These are phyloP conservation scores for Mycetomoellerius zeteki DNA, from an alignment of 1,140 invertebrate species.

Conservation along the genomic window DNA sequence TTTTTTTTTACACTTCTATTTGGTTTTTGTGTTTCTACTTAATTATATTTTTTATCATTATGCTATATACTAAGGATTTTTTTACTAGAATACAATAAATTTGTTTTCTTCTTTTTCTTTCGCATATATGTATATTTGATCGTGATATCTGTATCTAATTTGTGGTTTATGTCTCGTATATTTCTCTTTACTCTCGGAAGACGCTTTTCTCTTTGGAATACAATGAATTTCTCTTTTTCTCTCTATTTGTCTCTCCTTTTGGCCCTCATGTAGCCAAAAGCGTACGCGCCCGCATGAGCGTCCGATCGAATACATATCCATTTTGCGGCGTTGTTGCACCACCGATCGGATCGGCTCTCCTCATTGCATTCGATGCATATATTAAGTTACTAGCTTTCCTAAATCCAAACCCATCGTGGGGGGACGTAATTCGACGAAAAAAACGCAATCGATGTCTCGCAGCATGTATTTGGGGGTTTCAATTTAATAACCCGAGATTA, in stretches of 20 bases:
- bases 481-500: not conserved
- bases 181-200: not conserved
- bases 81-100: not conserved
- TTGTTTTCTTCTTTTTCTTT: not conserved
- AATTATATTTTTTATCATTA: not conserved
- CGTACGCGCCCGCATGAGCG: not conserved
- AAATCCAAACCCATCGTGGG: conserved; percentile 41
- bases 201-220: not conserved
- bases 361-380: conserved; percentile 14
- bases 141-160: not conserved
- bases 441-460: not conserved
- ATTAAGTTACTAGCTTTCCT: conserved; percentile 18
- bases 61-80: not conserved
- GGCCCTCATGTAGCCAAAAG: not conserved
- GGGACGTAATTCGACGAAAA: not conserved
- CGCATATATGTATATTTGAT: not conserved
- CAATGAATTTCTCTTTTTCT: not conserved
- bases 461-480: not conserved
- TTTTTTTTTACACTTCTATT: too few species aligned
- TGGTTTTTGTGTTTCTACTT: not conserved
- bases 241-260: not conserved
- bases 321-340: not conserved
- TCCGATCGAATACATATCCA: not conserved
- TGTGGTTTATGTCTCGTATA: not conserved
- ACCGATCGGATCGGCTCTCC: conserved; percentile 11